Conservation (phyloP, 2,797 vertebrate species). For the Anisognathus igniventris region DNA sequence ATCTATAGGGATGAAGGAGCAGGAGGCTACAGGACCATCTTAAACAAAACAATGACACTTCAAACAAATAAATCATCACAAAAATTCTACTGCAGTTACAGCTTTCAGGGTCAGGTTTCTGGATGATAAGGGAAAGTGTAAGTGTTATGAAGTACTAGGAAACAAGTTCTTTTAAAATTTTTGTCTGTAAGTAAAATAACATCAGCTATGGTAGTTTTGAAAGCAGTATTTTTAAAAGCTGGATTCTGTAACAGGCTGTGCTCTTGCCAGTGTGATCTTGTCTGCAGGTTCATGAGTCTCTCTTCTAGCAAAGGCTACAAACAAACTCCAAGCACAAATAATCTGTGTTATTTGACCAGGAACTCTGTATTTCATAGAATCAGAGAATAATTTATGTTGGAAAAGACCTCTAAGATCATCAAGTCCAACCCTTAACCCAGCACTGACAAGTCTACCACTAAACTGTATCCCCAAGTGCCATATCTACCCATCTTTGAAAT, state of each 20-base stretch:
- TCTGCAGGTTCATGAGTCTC: neutral
- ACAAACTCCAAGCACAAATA: neutral
- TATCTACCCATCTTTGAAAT: neutral
- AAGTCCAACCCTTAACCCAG: neutral
- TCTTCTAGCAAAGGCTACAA: neutral
- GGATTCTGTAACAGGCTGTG: neutral
- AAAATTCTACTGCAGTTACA: neutral
- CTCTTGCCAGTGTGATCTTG: fast-evolving
- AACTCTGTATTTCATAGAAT: neutral
- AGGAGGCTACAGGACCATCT: neutral
- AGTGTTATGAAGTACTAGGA: neutral
- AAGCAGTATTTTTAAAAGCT: neutral
- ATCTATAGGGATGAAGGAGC: neutral
- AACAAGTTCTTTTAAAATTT: neutral
- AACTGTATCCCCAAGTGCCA: neutral
- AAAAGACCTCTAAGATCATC: neutral
- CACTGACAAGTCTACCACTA: neutral
- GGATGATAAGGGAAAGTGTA: neutral
- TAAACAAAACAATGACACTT: neutral
- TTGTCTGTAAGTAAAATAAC: neutral
- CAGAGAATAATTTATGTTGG: neutral
- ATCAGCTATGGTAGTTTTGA: neutral
- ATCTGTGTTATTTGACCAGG: neutral
- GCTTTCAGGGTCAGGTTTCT: neutral
- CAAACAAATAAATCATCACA: neutral